Evolutionary conservation across 2,888 invertebrate genomes (phyloP), one percentile per base, ranked within the genome.

Genomic region (Ectobius pallidus): DNA sequence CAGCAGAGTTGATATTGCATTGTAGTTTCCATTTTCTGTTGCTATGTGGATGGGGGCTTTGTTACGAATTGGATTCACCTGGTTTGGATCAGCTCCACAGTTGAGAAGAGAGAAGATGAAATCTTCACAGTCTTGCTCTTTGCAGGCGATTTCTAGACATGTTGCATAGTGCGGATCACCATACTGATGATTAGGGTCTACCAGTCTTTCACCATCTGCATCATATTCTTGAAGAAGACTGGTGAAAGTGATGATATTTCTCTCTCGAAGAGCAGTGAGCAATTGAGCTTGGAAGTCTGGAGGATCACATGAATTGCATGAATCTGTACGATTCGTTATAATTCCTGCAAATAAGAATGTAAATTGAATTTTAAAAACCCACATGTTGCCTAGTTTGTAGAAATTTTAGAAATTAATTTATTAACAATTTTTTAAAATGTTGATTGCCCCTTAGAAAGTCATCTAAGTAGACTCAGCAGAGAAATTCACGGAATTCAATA

Each of bases 121-220:
- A 6, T 61, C 62, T 27, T 70, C 30, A 9, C 20, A 30, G 18
- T 42, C 30, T 30, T 58, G 27, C 16, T 61, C 70, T 20, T 61
- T 70, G 27, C 70, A 61, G 11, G 70, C 61, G 2, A 61, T 14
- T 7, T 70, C 61, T 20, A 70, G 16, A 30, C 70, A 70, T 7
- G 70, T 70, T n/a, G 61, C 44, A 44, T 70, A 58, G 16, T 44
- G 20, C 14, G 70, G 70, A 20, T 70, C 58, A 16, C 61, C 58
- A 32, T 70, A 70, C 22, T 44, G 46, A 42, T 70, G 44, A 18
- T 70, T 46, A 11, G 70, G 70, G 42, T 70, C 46, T 14, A 62
- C 46, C 1, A 70, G 3, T 7, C n/a, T n/a, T 16, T 30, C 30
- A 4, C 70, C 70, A 30, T 70, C 70, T 7, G 70, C 9, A 20